Percentiles rank a stretch among this genome's conserved stretches.
Conservation (phyloP, 2,113 vertebrate species). For the Catagonus wagneri region DNA sequence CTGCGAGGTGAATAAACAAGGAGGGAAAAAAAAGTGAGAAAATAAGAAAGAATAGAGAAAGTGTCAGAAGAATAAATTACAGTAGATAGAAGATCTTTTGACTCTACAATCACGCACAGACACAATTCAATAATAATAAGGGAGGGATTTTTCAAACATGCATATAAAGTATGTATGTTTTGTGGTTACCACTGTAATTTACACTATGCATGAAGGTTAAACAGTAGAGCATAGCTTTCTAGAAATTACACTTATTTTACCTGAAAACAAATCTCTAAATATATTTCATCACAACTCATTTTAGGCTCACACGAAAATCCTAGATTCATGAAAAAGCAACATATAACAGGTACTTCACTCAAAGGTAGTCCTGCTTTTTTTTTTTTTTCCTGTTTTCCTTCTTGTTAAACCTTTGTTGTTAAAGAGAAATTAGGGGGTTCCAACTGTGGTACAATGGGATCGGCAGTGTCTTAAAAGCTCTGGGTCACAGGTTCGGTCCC, state of each 20-base stretch:
- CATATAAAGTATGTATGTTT: not conserved
- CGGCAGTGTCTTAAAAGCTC: no score
- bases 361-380: slow-evolving; percentile 79
- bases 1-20: slow-evolving; percentile 44
- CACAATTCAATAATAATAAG: not conserved
- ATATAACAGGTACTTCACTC: slow-evolving; percentile 56
- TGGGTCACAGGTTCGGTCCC: no score
- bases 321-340: not conserved
- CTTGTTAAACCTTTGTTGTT: slow-evolving; percentile 62
- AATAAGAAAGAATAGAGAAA: slow-evolving; percentile 31
- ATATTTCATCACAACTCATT: not conserved
- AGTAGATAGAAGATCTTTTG: not conserved
- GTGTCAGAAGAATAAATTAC: not conserved
- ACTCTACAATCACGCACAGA: not conserved
- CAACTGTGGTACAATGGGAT: no score
- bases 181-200: not conserved
- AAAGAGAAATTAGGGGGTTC: slow-evolving; percentile 58
- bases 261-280: slow-evolving; percentile 43
- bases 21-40: not conserved
- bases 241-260: slow-evolving; percentile 5
- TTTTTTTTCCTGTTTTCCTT: slow-evolving; percentile 69
- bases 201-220: not conserved
- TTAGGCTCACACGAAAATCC: slow-evolving; percentile 48
- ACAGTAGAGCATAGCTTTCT: slow-evolving; percentile 5
- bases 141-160: slow-evolving; percentile 25